Evolutionary conservation across 2,888 invertebrate species (phyloP).

Genomic region (Drosophila paramelanica): DNA sequence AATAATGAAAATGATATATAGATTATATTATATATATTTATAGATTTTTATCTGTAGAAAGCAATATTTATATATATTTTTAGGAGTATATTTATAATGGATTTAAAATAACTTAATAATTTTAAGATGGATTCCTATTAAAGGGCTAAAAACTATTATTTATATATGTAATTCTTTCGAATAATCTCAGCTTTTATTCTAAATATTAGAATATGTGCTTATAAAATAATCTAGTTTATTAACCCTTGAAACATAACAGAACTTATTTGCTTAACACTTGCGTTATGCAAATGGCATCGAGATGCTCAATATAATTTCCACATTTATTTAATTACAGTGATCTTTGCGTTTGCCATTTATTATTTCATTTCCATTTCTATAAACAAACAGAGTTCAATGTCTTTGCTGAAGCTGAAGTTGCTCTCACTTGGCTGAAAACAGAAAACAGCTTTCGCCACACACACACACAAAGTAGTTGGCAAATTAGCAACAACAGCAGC

Average conservation of each 20-base stretch:
- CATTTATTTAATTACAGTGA: constrained; percentile 69
- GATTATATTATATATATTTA: too few relatives aligned
- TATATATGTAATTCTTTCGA: too few relatives aligned
- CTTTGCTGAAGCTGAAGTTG: constrained; percentile 44
- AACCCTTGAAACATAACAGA: neutral
- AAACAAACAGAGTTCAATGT: constrained; percentile 66
- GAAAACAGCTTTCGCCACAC: constrained; percentile 70
- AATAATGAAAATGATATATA: too few relatives aligned
- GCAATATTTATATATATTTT: too few relatives aligned
- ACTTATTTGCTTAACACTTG: neutral
- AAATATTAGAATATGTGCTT: neutral
- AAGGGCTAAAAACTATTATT: too few relatives aligned
- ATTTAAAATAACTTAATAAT: too few relatives aligned
- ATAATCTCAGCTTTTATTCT: too few relatives aligned
- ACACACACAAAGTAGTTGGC: constrained; percentile 69
- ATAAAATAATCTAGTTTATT: neutral
- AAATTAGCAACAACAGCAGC: constrained; percentile 70
- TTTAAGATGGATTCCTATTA: too few relatives aligned
- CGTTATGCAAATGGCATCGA: too few relatives aligned
- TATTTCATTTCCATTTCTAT: constrained; percentile 66
- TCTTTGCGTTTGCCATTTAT: constrained; percentile 32
- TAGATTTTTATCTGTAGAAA: too few relatives aligned
- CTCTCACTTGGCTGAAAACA: constrained; percentile 63
- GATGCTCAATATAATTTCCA: constrained; percentile 45
- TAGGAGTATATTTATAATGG: too few relatives aligned